Conservation (phyloP, 1,140 invertebrate genomes). For the Plodia interpunctella region DNA sequence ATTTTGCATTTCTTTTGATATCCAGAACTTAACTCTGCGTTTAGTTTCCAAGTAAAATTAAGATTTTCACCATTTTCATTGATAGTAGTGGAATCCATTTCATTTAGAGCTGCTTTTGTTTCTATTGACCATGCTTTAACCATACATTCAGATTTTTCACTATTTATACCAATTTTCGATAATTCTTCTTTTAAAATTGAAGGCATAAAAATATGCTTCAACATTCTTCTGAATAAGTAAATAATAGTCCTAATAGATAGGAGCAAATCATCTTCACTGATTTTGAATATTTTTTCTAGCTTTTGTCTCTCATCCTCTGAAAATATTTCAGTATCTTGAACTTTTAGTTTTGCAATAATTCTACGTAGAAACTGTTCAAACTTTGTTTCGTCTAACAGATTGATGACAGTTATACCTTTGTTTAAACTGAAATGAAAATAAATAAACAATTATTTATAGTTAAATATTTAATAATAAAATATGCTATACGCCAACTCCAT, state of each 20-base stretch:
- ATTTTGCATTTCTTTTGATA: conserved; percentile 57
- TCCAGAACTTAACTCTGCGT: conserved; percentile 63
- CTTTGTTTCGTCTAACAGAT: conserved; percentile 47
- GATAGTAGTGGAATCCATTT: conserved; percentile 34
- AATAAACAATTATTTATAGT: conserved; percentile 6
- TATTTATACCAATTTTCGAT: conserved; percentile 41
- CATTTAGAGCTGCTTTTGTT: conserved; percentile 48
- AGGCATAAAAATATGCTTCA: conserved; percentile 67
- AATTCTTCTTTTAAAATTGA: conserved; percentile 53
- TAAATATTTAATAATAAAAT: too few species aligned
- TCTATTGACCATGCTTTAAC: conserved; percentile 62
- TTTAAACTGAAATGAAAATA: conserved; percentile 45
- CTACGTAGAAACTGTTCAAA: conserved; percentile 61
- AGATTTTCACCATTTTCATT: conserved; percentile 36
- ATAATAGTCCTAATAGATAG: conserved; percentile 55
- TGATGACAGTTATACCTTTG: conserved; percentile 50
- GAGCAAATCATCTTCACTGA: conserved; percentile 45
- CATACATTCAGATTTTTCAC: conserved; percentile 51
- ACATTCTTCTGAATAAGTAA: conserved; percentile 56
- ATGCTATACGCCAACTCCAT: too few species aligned
- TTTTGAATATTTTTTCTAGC: conserved; percentile 58
- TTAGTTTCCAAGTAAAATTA: conserved; percentile 57
- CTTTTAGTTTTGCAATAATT: conserved; percentile 52
- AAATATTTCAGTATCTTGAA: conserved; percentile 53
- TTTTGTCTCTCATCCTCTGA: conserved; percentile 55